Evolutionary conservation across 2,888 invertebrate species (phyloP), one percentile per base, ranked within the genome.

Genomic region (Oligia fasciuncula): DNA sequence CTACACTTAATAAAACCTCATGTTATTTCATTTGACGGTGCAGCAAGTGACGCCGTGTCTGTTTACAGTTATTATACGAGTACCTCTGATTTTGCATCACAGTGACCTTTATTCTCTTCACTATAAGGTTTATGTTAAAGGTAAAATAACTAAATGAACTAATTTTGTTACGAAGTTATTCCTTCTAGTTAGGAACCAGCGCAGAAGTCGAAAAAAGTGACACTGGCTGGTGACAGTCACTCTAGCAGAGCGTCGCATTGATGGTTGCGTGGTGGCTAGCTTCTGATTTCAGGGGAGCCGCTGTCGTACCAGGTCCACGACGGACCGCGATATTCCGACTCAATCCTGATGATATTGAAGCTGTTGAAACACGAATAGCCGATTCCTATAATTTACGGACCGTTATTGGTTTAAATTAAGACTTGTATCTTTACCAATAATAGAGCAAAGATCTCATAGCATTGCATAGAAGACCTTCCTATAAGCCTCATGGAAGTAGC

Each of bases 1-100:
- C 73, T 66, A 62, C 73, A 80, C 83, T 80, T 80, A 80, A 85
- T 87, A 77, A 80, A 85, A 77, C 63, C 57, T 68, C 63, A 51
- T 77, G 73, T 84, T 80, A 81, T 79, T 80, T 88, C 77, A 77
- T 87, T 82, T 85, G 1, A 40, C 60, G 11, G 11, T 71, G 40
- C 60, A 60, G 71, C 11, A 60, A 40, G 60, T 11, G 60, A 2
- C 40, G 6, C n/a, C 40, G 5, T 35, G 51, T 54, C 19, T 8
- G 54, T 54, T 54, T 19, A 51, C 19, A 8, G 54, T 54, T 54
- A 54, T 54, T 54, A 19, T 54, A n/a, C n/a, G n/a, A n/a, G n/a
- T n/a, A 54, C 8, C 54, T 54, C 8, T 54, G 54, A 54, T 54
- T 19, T 54, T 8, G 54, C 19, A 51, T 51, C 19, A 54, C 8